Conservation (phyloP, 2,888 invertebrate species). For the Abscondita cerata region DNA sequence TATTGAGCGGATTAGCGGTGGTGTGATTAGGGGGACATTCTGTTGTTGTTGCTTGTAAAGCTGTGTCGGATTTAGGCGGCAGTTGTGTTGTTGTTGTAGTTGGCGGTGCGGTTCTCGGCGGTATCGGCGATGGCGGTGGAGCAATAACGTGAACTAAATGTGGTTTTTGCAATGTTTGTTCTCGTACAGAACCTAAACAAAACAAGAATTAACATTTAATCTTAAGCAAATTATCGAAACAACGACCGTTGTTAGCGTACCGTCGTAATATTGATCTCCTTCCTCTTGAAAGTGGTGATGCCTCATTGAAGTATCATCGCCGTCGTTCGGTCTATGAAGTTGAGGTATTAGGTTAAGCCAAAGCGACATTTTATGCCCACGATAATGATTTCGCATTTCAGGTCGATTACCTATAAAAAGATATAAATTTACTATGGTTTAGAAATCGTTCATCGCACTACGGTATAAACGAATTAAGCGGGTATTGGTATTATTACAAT, state of each 20-base stretch:
- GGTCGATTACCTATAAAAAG: conserved; percentile 68
- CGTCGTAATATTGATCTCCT: conserved; percentile 80
- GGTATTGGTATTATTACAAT: conserved; percentile 9
- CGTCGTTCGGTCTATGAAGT: conserved; percentile 82
- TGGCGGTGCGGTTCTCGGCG: conserved; percentile 53
- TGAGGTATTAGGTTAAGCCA: conserved; percentile 93
- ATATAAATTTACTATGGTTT: neutral
- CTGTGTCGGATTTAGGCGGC: conserved; percentile 62
- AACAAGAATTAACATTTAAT: neutral
- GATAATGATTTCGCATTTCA: conserved; percentile 87
- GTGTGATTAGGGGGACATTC: conserved; percentile 77
- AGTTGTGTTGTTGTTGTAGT: conserved; percentile 57
- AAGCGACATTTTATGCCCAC: conserved; percentile 92
- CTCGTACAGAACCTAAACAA: conserved; percentile 73
- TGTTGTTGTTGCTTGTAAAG: conserved; percentile 65
- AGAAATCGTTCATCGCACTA: neutral
- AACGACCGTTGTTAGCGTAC: conserved; percentile 57
- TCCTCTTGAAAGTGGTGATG: conserved; percentile 89
- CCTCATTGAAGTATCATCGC: conserved; percentile 83
- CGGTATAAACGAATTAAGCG: neutral
- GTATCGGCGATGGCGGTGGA: conserved; percentile 60
- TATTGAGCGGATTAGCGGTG: conserved; percentile 54
- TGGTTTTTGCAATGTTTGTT: conserved; percentile 74
- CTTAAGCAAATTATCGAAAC: neutral
- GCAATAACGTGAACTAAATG: conserved; percentile 66